Evolutionary conservation across 2,113 vertebrate species (phyloP).

Genomic region (Platanista minor): DNA sequence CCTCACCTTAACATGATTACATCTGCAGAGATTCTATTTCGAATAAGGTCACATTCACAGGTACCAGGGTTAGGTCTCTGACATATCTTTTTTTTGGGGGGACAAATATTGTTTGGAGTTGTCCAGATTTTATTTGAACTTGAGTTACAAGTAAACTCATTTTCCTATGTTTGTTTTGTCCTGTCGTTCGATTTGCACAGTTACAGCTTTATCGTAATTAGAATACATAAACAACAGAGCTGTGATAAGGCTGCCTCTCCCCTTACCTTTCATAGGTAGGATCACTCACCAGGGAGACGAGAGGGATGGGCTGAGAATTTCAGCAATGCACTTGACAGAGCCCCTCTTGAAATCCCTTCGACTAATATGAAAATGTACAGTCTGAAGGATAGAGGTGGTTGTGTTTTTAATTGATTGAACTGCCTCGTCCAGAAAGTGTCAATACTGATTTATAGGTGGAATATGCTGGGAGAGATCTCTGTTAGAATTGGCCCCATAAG

Average conservation of each 20-base stretch:
- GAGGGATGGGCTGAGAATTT: background rate
- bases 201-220: background rate
- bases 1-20: background rate
- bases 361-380: background rate
- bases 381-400: background rate
- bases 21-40: background rate
- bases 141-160: background rate
- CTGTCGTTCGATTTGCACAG: background rate
- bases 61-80: background rate
- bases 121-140: background rate
- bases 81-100: background rate
- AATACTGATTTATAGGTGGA: no score
- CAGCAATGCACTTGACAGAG: background rate
- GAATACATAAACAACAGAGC: background rate
- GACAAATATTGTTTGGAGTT: background rate
- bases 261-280: background rate
- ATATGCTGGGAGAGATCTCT: background rate
- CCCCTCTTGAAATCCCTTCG: background rate
- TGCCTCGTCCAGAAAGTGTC: background rate
- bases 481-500: background rate
- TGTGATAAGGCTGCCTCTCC: background rate
- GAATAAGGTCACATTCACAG: background rate
- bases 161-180: background rate
- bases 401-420: background rate
- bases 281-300: background rate